phyloP scores from a whole-genome alignment of 1,140 invertebrate genomes.

The Ptiloglossa arizonensis region DNA sequence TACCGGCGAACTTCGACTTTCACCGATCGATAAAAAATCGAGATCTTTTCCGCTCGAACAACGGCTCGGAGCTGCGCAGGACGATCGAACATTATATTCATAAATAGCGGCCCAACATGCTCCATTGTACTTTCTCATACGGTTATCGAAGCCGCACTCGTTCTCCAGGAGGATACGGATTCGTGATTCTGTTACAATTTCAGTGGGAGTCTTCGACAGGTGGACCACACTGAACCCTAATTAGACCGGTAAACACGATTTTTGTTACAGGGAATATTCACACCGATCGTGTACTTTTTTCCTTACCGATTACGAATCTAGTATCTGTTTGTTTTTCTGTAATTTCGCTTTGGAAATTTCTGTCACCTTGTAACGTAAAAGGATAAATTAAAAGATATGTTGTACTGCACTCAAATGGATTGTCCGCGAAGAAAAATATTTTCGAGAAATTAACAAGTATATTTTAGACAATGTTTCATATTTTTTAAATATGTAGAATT shows the following conservation, averaged over 20 bases:
- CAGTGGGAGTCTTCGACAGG: conserved; percentile 13
- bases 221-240: no score
- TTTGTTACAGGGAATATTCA: not conserved
- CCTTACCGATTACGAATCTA: no score
- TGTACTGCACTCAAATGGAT: no score
- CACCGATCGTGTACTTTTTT: not conserved
- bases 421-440: no score
- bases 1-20: conserved; percentile 47
- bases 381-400: no score
- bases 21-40: conserved; percentile 46
- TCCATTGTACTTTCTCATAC: conserved; percentile 46
- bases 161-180: conserved; percentile 28
- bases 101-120: conserved; percentile 42
- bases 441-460: no score
- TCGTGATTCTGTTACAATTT: conserved; percentile 15
- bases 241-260: no score
- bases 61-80: conserved; percentile 18
- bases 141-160: conserved; percentile 23
- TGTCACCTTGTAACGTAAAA: no score
- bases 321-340: no score
- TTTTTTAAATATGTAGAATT: no score
- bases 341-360: no score
- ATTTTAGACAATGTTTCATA: no score
- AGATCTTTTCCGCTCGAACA: conserved; percentile 43
- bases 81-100: conserved; percentile 53